phyloP scores from a whole-genome alignment of 2,888 invertebrate species.

The Tupiocoris notatus region DNA sequence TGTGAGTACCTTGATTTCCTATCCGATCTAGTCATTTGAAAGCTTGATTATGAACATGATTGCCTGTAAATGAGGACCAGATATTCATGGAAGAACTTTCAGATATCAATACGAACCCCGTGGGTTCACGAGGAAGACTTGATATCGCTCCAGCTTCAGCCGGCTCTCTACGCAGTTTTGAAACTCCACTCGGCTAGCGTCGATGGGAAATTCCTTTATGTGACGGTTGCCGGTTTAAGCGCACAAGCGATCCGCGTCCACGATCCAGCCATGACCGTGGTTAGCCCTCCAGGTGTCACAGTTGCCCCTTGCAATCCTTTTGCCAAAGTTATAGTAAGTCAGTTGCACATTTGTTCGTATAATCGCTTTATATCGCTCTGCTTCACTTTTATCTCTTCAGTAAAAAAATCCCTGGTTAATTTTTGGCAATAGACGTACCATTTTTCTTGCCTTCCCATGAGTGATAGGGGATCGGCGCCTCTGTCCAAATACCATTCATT shows the following conservation, averaged over 20 bases:
- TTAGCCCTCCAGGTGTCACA: constrained; percentile 54
- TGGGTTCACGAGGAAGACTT: constrained; percentile 73
- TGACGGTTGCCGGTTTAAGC: constrained; percentile 65
- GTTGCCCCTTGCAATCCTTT: constrained; percentile 68
- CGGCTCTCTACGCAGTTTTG: constrained; percentile 78
- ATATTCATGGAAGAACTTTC: background rate
- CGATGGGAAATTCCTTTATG: constrained; percentile 77
- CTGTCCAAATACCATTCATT: too few relatives aligned
- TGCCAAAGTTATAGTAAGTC: constrained; percentile 9
- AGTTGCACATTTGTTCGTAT: too few relatives aligned
- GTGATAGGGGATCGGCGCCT: too few relatives aligned
- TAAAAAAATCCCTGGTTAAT: too few relatives aligned
- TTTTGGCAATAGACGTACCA: too few relatives aligned
- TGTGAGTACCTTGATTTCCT: constrained; percentile 55
- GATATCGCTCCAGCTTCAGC: constrained; percentile 74
- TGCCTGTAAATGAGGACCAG: too few relatives aligned
- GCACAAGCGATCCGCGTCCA: constrained; percentile 54
- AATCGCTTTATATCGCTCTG: too few relatives aligned
- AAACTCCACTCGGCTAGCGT: constrained; percentile 78
- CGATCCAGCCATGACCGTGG: constrained; percentile 54
- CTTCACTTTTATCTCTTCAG: too few relatives aligned
- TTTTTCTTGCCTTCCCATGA: too few relatives aligned
- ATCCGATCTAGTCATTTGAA: background rate
- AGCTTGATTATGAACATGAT: background rate
- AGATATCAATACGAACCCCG: constrained; percentile 55